phyloP scores from a whole-genome alignment of 2,113 vertebrate species.

The cat (Felis catus) region F.catus_Fca126_mat1.0 CM031419.1:117948001-117948500 shows the following conservation, averaged over 20 bases:
- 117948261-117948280: not conserved
- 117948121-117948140: not conserved
- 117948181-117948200: not conserved
- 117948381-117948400: not conserved
- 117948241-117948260: not conserved
- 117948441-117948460: constrained; percentile 32
- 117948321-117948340: not conserved
- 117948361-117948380: not conserved
- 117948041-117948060: not conserved
- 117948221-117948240: not conserved
- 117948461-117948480: constrained; percentile 69
- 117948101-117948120: not conserved
- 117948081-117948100: not conserved
- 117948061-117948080: not conserved
- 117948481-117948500: constrained; percentile 66
- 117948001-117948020: not conserved
- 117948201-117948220: not conserved
- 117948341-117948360: not conserved
- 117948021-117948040: not conserved
- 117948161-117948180: fast-evolving
- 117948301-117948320: fast-evolving
- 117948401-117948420: not conserved
- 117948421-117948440: constrained; percentile 10
- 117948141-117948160: not conserved
- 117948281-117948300: not conserved